Evolutionary conservation across 2,888 invertebrate genomes (phyloP).

Genomic region (Lepeophtheirus nordmannii): DNA sequence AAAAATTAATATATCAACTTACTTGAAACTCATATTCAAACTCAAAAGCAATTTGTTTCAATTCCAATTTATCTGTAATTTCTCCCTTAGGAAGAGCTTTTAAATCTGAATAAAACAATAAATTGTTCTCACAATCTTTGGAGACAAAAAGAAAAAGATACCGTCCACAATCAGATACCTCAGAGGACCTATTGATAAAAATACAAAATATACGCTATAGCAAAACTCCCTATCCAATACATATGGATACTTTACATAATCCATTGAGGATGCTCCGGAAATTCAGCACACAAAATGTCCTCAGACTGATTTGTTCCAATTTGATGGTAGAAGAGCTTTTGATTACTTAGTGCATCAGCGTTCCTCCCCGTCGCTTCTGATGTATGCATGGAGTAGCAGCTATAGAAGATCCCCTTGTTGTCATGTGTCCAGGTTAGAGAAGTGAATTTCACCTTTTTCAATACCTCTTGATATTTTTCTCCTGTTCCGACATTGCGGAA

Average conservation of each 20-base stretch:
- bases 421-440: conserved; percentile 86
- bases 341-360: conserved; percentile 51
- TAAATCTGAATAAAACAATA: conserved; percentile 68
- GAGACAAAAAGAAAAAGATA: conserved; percentile 68
- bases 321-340: conserved; percentile 82
- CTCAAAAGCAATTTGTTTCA: conserved; percentile 66
- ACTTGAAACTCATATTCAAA: conserved; percentile 85
- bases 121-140: conserved; percentile 79
- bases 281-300: conserved; percentile 59
- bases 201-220: background rate
- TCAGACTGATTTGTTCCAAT: conserved; percentile 58
- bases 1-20: conserved; percentile 39
- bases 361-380: conserved; percentile 84
- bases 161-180: conserved; percentile 75
- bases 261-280: conserved; percentile 73
- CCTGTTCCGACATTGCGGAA: conserved; percentile 39
- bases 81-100: conserved; percentile 36
- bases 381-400: conserved; percentile 59
- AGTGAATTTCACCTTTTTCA: conserved; percentile 82
- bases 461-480: conserved; percentile 68
- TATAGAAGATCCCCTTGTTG: conserved; percentile 85
- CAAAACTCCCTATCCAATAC: conserved; percentile 20
- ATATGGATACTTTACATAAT: conserved; percentile 52
- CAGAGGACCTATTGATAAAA: conserved; percentile 47
- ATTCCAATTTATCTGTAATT: conserved; percentile 43